phyloP scores from a whole-genome alignment of 2,797 vertebrate genomes.

The Alosa sapidissima region DNA sequence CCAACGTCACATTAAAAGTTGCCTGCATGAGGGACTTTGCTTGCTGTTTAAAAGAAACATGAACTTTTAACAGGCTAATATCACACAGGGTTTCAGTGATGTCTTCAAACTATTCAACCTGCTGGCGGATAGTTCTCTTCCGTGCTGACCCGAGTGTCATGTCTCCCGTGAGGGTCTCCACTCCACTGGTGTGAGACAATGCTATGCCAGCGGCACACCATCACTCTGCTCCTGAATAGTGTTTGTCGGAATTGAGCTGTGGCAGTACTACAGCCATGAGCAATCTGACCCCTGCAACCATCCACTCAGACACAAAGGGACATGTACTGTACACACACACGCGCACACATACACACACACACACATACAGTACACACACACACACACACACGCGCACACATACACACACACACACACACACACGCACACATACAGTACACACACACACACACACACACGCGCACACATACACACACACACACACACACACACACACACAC shows the following conservation, averaged over 20 bases:
- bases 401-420: conserved; percentile 34
- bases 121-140: conserved; percentile 3
- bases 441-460: conserved; percentile 4
- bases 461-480: conserved; percentile 14
- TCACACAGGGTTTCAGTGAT: background rate
- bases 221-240: background rate
- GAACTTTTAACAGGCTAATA: background rate
- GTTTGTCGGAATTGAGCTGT: conserved; percentile 45
- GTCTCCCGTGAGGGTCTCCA: background rate
- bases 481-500: conserved; percentile 58
- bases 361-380: conserved; percentile 34
- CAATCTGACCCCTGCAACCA: conserved; percentile 29
- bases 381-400: background rate
- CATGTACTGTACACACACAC: conserved; percentile 61
- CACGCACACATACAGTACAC: background rate
- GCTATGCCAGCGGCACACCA: background rate
- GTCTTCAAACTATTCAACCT: background rate
- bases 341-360: conserved; percentile 11
- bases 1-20: background rate
- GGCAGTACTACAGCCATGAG: conserved; percentile 34
- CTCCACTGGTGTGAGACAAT: background rate
- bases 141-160: background rate
- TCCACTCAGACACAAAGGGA: background rate
- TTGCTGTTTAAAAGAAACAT: background rate
- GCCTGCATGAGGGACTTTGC: background rate